Percentiles rank a stretch among this genome's conserved stretches.
phyloP scores from a whole-genome alignment of 2,797 vertebrate genomes.

The Xenentodon cancila region DNA sequence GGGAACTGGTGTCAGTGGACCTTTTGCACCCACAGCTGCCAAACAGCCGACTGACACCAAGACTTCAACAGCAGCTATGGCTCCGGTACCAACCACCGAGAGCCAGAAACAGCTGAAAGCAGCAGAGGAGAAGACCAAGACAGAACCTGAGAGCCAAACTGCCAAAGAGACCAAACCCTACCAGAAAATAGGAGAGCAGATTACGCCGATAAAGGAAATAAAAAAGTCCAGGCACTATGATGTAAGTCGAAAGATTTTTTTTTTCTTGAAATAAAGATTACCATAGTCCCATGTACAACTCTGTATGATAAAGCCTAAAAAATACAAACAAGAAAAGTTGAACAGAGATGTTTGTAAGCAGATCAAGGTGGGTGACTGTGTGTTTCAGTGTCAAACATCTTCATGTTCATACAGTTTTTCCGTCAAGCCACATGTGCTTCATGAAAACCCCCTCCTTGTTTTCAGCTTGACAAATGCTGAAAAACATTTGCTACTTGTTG shows the following conservation, averaged over 20 bases:
- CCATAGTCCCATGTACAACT: not conserved
- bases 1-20: conserved; percentile 60
- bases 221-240: conserved; percentile 88
- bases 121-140: conserved; percentile 63
- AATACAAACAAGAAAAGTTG: not conserved
- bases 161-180: conserved; percentile 71
- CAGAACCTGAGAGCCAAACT: conserved; percentile 64
- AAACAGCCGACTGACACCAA: conserved; percentile 81
- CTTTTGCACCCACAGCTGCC: conserved; percentile 64
- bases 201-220: conserved; percentile 75
- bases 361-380: not conserved
- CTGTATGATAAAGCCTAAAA: conserved; percentile 17
- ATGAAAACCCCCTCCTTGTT: too few species aligned
- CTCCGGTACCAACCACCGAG: conserved; percentile 52
- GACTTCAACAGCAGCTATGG: conserved; percentile 41
- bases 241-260: conserved; percentile 78
- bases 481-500: not conserved
- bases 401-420: conserved; percentile 19
- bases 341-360: not conserved
- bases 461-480: not conserved
- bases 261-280: not conserved
- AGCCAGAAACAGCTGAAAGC: conserved; percentile 67
- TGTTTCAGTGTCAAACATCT: conserved; percentile 20
- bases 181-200: conserved; percentile 80
- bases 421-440: conserved; percentile 5